Conservation (phyloP, 2,888 invertebrate species). For the Macaria liturata region DNA sequence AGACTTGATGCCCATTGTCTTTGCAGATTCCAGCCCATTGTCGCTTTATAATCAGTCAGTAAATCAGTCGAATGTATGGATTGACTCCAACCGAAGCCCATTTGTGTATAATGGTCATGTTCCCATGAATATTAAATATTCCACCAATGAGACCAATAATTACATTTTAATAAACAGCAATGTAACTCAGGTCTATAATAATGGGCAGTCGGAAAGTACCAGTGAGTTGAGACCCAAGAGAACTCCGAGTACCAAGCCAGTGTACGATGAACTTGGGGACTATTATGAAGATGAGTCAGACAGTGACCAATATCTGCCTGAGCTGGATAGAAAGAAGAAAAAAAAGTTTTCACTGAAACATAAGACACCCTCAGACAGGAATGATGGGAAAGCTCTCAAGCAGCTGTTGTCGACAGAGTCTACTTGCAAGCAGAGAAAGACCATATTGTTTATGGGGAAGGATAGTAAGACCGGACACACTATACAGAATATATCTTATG, state of each 20-base stretch:
- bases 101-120: no score
- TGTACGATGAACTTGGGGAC: no score
- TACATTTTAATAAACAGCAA: no score
- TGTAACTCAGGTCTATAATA: no score
- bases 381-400: constrained; percentile 22
- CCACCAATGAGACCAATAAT: no score
- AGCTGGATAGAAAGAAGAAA: neutral
- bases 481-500: constrained; percentile 68
- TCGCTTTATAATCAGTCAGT: no score
- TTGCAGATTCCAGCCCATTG: constrained; percentile 38
- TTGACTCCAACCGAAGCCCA: no score
- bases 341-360: neutral
- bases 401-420: constrained; percentile 72
- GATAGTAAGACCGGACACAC: constrained; percentile 65
- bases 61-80: no score
- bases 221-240: no score
- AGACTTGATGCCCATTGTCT: constrained; percentile 44
- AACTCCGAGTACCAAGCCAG: no score
- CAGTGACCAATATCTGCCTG: neutral
- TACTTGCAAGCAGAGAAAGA: constrained; percentile 62
- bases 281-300: neutral
- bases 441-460: constrained; percentile 66
- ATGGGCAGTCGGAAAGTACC: no score
- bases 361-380: neutral
- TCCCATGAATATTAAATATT: no score